phyloP scores from a whole-genome alignment of 2,888 invertebrate genomes.

The Drosophila colorata region DNA sequence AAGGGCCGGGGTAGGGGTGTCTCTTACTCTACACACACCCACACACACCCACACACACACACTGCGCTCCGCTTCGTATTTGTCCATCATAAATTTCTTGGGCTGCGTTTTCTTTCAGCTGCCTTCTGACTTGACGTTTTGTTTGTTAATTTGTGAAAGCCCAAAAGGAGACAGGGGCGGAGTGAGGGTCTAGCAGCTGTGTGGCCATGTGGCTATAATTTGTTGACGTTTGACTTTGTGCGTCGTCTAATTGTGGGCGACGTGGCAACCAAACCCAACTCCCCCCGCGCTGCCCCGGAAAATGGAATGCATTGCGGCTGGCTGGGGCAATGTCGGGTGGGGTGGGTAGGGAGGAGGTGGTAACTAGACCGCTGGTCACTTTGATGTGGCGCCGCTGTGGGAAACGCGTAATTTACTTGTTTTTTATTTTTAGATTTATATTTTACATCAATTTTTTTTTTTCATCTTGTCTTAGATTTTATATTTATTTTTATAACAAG shows the following conservation, averaged over 20 bases:
- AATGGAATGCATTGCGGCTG: constrained; percentile 30
- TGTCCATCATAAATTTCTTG: constrained; percentile 55
- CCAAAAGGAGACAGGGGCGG: constrained; percentile 3
- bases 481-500: constrained; percentile 24
- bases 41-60: constrained; percentile 1
- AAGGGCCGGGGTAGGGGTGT: constrained; percentile 2
- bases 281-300: not conserved
- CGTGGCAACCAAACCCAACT: constrained; percentile 36
- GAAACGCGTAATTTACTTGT: constrained; percentile 82
- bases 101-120: constrained; percentile 56
- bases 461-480: constrained; percentile 4
- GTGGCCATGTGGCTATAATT: constrained; percentile 79
- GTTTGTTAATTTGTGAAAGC: constrained; percentile 77
- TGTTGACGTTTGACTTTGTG: constrained; percentile 81
- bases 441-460: constrained; percentile 6
- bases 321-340: not conserved
- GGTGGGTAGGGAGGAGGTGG: not conserved
- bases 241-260: constrained; percentile 77
- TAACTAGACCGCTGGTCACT: constrained; percentile 74
- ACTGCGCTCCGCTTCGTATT: constrained; percentile 22
- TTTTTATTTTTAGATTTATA: constrained; percentile 26
- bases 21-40: constrained; percentile 1
- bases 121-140: constrained; percentile 67
- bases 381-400: constrained; percentile 83
- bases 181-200: constrained; percentile 37